These are phyloP conservation scores for Ataeniobius toweri DNA, from an alignment of 2,797 vertebrate genomes.

Conservation along the genomic window DNA sequence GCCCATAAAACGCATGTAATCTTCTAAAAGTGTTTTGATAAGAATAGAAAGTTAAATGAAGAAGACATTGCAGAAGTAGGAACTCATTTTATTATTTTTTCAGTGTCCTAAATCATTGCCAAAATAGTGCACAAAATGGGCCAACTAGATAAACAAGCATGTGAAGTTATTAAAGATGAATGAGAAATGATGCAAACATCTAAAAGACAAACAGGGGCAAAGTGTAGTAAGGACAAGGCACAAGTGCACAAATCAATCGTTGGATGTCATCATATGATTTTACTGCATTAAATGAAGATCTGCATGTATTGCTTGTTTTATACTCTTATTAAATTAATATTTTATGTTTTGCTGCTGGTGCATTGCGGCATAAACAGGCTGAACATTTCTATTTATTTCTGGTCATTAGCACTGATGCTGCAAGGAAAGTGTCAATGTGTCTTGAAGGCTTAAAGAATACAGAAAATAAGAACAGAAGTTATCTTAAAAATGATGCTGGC, in stretches of 20 bases:
- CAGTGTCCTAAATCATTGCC: background rate
- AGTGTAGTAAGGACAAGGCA: background rate
- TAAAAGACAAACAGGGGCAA: background rate
- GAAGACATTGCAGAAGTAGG: background rate
- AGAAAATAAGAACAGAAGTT: background rate
- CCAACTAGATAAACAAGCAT: background rate
- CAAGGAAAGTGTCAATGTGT: background rate
- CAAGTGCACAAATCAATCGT: background rate
- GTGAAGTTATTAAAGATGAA: background rate
- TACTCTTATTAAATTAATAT: background rate
- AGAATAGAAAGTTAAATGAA: too few species aligned
- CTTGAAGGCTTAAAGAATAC: background rate
- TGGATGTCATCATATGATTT: background rate
- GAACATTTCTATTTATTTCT: background rate
- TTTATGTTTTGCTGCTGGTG: background rate
- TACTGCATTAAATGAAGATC: background rate
- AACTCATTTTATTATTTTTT: background rate
- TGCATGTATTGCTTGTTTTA: background rate
- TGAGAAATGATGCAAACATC: background rate
- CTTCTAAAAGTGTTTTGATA: too few species aligned
- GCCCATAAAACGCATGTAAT: too few species aligned
- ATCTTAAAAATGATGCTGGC: background rate
- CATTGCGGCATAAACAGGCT: background rate
- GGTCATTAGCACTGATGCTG: conserved; percentile 1
- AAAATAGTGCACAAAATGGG: background rate